Conservation (phyloP, 2,797 vertebrate species). For the Myoxocephalus aenaeus region DNA sequence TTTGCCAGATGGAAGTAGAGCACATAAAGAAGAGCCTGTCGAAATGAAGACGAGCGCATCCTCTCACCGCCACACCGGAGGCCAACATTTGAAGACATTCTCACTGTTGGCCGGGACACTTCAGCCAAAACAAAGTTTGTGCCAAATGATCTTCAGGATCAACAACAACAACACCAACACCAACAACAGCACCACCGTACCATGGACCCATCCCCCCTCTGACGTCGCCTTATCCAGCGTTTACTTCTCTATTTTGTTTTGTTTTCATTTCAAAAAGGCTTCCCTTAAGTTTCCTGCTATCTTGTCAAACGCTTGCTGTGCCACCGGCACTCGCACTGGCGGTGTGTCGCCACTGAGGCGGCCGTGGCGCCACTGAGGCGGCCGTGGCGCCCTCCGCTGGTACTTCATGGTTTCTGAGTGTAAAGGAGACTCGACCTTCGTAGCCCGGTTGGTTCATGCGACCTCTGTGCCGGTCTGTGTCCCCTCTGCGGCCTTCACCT, state of each 20-base stretch:
- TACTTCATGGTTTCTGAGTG: conserved; percentile 82
- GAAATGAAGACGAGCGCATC: conserved; percentile 86
- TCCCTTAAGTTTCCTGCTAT: conserved; percentile 80
- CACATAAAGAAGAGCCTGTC: conserved; percentile 97
- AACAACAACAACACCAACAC: conserved; percentile 57
- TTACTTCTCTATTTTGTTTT: conserved; percentile 61
- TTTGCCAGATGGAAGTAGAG: conserved; percentile 94
- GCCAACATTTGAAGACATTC: conserved; percentile 75
- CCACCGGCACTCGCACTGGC: conserved; percentile 56
- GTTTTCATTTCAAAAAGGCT: conserved; percentile 67
- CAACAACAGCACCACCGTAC: conserved; percentile 63
- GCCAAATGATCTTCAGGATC: conserved; percentile 89
- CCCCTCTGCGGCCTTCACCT: conserved; percentile 78
- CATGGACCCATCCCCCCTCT: conserved; percentile 54
- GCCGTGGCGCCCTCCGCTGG: conserved; percentile 61
- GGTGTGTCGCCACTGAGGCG: conserved; percentile 40
- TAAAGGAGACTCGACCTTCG: conserved; percentile 49
- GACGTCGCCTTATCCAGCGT: conserved; percentile 70
- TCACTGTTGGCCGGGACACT: conserved; percentile 82
- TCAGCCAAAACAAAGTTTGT: conserved; percentile 91
- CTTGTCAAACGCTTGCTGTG: conserved; percentile 50
- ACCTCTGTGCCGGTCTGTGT: conserved; percentile 77
- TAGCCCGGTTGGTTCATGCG: conserved; percentile 60
- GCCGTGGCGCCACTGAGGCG: no score
- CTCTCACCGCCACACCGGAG: conserved; percentile 57